Percentiles rank a stretch among this genome's conserved stretches.
Conservation (phyloP, 2,888 invertebrate species). For the Auanema sp. region DNA sequence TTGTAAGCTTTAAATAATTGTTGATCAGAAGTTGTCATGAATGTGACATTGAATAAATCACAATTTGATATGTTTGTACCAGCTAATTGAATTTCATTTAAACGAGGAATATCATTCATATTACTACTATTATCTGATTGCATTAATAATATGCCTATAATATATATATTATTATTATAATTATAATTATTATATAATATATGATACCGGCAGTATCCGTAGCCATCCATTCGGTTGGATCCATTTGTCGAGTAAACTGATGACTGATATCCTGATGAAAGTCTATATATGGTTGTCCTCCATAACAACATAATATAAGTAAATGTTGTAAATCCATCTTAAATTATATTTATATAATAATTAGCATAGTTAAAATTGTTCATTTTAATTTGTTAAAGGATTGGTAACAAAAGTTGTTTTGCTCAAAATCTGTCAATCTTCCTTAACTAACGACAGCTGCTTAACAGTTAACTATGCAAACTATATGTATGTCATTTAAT, state of each 20-base stretch:
- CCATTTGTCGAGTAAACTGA: conserved; percentile 12
- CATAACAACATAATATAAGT: conserved; percentile 36
- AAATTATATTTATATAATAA: too few species aligned
- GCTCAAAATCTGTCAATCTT: too few species aligned
- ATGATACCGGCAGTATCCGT: conserved; percentile 19
- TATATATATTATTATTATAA: too few species aligned
- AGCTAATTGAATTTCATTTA: conserved; percentile 15
- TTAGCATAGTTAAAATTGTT: too few species aligned
- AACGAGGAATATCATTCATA: conserved; percentile 8
- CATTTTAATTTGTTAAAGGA: too few species aligned
- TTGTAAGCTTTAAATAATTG: conserved; percentile 24
- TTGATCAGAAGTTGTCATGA: conserved; percentile 34
- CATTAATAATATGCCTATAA: too few species aligned
- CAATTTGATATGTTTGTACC: conserved; percentile 22
- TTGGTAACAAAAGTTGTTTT: too few species aligned
- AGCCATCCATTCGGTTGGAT: conserved; percentile 27
- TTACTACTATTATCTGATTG: too few species aligned
- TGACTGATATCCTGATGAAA: conserved; percentile 23
- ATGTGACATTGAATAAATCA: conserved; percentile 38
- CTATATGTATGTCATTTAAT: too few species aligned
- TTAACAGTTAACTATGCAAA: too few species aligned
- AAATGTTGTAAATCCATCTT: conserved; percentile 22
- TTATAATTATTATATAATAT: too few species aligned
- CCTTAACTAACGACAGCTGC: too few species aligned
- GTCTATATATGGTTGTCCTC: conserved; percentile 38